Evolutionary conservation across 1,140 invertebrate genomes (phyloP), one percentile per base, ranked within the genome.

Genomic region (Mamestra configurata): DNA sequence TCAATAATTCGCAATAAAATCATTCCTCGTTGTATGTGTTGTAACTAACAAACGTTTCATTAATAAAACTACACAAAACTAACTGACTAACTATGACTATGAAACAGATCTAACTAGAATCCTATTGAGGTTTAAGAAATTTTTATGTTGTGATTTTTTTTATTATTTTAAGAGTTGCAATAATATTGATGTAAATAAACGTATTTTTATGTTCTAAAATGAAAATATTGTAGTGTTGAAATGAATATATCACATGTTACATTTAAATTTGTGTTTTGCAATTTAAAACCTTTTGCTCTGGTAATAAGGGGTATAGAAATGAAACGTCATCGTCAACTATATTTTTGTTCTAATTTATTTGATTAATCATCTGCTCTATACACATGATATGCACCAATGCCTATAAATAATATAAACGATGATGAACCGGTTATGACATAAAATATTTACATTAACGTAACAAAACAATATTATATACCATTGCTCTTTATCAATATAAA

Each of bases 341-440:
- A 87, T 90, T 93, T 92, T 77, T 87, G n/a, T 90, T 93, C 93
- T 94, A 94, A 93, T 94, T 94, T 94, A 94, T 94, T 94, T 90
- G 93, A 93, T 93, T 94, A 94, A 91, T 93, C 93, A 92, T 93
- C 91, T 93, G 92, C 89, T 88, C 92, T 94, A 94, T 93, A 93
- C 92, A 94, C 93, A 94, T 94, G 93, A 94, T 94, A 94, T 94
- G 93, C 93, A 93, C 91, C 93, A 94, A 94, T 93, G 93, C 90
- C 89, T 94, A 93, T 92, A 93, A 94, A 93, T 93, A 89, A 94
- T 93, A 92, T 84, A 93, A 93, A 93, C 86, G 81, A 92, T 90
- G 84, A 89, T 86, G 88, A 92, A 86, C 84, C 77, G 83, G 87
- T 80, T 85, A 91, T 89, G 85, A 88, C 81, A 84, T 85, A 87